phyloP scores from a whole-genome alignment of 2,113 vertebrate genomes.

The Halcyon senegalensis region DNA sequence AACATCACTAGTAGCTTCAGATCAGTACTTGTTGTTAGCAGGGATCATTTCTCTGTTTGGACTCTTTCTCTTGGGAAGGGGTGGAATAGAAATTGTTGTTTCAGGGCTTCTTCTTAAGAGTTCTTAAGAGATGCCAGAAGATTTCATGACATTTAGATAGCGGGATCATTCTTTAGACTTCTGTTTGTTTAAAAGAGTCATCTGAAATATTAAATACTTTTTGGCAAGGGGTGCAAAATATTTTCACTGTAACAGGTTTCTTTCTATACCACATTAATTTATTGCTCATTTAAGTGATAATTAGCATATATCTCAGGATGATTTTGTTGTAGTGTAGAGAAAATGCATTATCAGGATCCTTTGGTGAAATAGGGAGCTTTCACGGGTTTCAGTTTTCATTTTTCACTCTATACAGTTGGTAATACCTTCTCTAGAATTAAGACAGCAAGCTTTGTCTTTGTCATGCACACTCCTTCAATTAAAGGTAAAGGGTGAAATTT shows the following conservation, averaged over 20 bases:
- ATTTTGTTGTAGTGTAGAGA: background rate
- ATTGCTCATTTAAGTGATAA: background rate
- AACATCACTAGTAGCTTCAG: slow-evolving; percentile 1
- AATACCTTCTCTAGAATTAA: background rate
- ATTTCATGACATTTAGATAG: background rate
- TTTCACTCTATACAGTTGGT: background rate
- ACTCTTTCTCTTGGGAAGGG: background rate
- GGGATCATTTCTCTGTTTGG: background rate
- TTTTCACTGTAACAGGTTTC: background rate
- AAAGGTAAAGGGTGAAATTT: background rate
- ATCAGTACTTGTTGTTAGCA: background rate
- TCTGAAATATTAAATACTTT: background rate
- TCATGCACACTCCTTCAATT: background rate
- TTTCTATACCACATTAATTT: background rate
- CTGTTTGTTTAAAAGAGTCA: background rate
- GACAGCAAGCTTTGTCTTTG: background rate
- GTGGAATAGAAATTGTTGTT: background rate
- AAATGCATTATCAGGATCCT: background rate
- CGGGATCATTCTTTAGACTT: background rate
- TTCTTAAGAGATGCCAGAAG: background rate
- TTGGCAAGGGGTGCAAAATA: background rate
- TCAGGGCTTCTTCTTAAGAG: background rate
- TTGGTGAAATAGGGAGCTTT: background rate
- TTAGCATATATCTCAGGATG: background rate
- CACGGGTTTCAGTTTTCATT: background rate